A percentile compares a stretch with the other conserved stretches of the same genome.
Conservation (phyloP, 2,113 vertebrate species). For the Tenebrosternarchus preto region DNA sequence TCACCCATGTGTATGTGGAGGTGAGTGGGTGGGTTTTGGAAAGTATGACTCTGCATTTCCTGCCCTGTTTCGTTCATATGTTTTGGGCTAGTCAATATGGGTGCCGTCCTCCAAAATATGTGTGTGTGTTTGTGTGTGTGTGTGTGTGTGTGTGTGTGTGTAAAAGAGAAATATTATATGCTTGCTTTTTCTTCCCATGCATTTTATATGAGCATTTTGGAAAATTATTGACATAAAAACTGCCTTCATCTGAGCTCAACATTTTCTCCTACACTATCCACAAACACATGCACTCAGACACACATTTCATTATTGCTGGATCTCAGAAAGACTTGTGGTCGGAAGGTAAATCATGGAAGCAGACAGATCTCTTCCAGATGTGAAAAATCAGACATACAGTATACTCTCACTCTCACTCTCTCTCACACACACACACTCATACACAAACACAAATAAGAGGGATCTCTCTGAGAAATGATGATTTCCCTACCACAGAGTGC, state of each 20-base stretch:
- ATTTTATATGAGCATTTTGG: not conserved
- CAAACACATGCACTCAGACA: constrained; percentile 53
- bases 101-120: not conserved
- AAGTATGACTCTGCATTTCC: constrained; percentile 79
- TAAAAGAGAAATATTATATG: not conserved
- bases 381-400: constrained; percentile 66
- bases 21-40: constrained; percentile 76
- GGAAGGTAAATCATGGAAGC: constrained; percentile 65
- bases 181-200: not conserved
- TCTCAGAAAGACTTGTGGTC: constrained; percentile 55
- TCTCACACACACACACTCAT: constrained; percentile 58
- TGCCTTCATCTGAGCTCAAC: not conserved
- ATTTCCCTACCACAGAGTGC: constrained; percentile 80
- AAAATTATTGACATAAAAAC: too few relatives aligned
- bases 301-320: constrained; percentile 52
- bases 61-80: constrained; percentile 66
- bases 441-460: constrained; percentile 68
- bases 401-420: constrained; percentile 58
- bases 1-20: constrained; percentile 14
- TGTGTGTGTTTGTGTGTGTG: not conserved
- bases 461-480: constrained; percentile 75
- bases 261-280: constrained; percentile 18
- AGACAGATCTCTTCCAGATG: constrained; percentile 76
- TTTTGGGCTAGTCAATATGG: constrained; percentile 62
- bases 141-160: constrained; percentile 10